Evolutionary conservation across 2,113 vertebrate genomes (phyloP), one percentile per base, ranked within the genome.

Genomic region (Neolamprologus longior): DNA sequence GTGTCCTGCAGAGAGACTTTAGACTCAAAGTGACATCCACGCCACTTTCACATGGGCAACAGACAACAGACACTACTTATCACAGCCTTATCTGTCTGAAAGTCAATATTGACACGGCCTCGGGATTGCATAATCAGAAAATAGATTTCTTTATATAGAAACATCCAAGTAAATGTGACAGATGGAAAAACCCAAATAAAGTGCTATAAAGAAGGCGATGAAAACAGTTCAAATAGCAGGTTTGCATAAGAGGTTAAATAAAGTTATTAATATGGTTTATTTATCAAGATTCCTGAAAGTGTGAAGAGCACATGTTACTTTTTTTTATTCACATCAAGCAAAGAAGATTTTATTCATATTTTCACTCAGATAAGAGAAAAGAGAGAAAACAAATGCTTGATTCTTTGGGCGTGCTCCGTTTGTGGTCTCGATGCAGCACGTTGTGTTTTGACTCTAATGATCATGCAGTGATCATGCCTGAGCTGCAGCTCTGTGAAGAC

Each of bases 21-120:
- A 53, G 80, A 87, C 90, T 52, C 55, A n/a, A 19, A 79, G 11
- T 7, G 31, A 7, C 7, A 6, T 81, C 17, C 92, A 90, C 9
- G 87, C 85, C 6, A 5, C 21, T 85, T 88, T 73, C 88, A 89
- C 93, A 86, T 92, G 91, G 2, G n/a, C 85, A 8, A 26, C 45
- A 37, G 54, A 80, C 78, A 84, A 81, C 54, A 88, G 17, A 19
- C 6, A 2, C 6, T 12, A 10, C 68, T 73, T 82, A 82, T 82
- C 87, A 42, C 86, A 15, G 79, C 37, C 52, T 33, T 11, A 19
- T 63, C 82, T 37, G 12, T 17, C 33, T 42, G 5, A 61, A 47
- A 4, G 19, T 54, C 26, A n/a, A 12, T 73, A 68, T 21, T 9
- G 80, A 52, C 66, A 9, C 3, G 6, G 9, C 68, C 66, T 37